These are phyloP conservation scores for Mesaphorura yosii DNA, from an alignment of 1,140 invertebrate genomes.

Conservation along the genomic window DNA sequence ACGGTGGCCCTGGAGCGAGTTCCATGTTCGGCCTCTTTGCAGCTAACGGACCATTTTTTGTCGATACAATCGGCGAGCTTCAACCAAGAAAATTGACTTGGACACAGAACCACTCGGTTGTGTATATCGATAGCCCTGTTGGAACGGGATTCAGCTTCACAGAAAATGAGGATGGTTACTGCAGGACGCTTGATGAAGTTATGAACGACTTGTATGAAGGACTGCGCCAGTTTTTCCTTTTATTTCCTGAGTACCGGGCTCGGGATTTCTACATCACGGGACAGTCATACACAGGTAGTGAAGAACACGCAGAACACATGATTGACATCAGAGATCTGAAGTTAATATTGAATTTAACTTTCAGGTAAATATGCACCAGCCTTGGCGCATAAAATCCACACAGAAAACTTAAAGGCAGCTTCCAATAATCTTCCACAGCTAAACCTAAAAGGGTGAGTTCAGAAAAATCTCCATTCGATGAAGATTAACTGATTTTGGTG, in stretches of 20 bases:
- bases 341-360: neutral
- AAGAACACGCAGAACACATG: neutral
- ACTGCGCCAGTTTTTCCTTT: slow-evolving; percentile 38
- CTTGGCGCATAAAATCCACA: slow-evolving; percentile 59
- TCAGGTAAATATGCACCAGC: slow-evolving; percentile 58
- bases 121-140: slow-evolving; percentile 46
- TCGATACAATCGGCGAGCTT: slow-evolving; percentile 35
- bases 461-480: too few species aligned
- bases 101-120: slow-evolving; percentile 38
- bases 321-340: neutral
- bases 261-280: slow-evolving; percentile 39
- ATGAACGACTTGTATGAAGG: slow-evolving; percentile 39
- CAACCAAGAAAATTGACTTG: slow-evolving; percentile 35
- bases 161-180: slow-evolving; percentile 31
- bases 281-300: slow-evolving; percentile 35
- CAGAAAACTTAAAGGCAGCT: slow-evolving; percentile 40
- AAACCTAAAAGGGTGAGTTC: slow-evolving; percentile 35
- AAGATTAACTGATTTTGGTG: too few species aligned
- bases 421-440: slow-evolving; percentile 8
- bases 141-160: slow-evolving; percentile 34
- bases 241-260: slow-evolving; percentile 35
- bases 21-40: slow-evolving; percentile 37
- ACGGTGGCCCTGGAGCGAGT: slow-evolving; percentile 44
- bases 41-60: slow-evolving; percentile 22
- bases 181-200: slow-evolving; percentile 39